Conservation (phyloP, 2,888 invertebrate species). For the Sepiola atlantica region DNA sequence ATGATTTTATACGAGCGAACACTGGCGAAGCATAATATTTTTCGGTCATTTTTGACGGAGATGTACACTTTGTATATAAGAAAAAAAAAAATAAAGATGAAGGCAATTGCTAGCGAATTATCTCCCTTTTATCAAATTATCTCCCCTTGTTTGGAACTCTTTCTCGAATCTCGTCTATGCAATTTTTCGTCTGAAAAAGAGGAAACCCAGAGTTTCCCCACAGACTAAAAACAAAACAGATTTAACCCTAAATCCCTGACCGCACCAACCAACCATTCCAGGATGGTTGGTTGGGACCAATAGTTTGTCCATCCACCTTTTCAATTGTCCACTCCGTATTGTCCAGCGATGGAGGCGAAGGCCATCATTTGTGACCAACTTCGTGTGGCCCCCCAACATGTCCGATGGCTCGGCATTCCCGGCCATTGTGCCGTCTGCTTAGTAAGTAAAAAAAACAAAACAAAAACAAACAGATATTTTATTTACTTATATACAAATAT, state of each 20-base stretch:
- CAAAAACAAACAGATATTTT: neutral
- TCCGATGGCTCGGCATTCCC: slow-evolving; percentile 24
- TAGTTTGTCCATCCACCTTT: neutral
- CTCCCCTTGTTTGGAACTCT: neutral
- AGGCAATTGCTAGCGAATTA: neutral
- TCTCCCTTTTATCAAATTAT: neutral
- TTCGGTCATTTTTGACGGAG: too few species aligned
- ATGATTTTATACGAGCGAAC: too few species aligned
- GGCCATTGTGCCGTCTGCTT: slow-evolving; percentile 36
- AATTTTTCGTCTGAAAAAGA: neutral
- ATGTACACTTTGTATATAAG: too few species aligned
- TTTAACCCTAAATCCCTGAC: neutral
- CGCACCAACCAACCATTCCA: neutral
- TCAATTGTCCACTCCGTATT: neutral
- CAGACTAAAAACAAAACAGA: neutral
- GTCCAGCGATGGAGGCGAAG: slow-evolving; percentile 23
- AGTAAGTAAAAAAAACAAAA: neutral
- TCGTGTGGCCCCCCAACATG: slow-evolving; percentile 10
- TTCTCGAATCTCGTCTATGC: neutral
- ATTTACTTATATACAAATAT: too few species aligned
- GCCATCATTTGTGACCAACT: slow-evolving; percentile 36
- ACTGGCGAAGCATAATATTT: too few species aligned
- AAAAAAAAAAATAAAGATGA: neutral
- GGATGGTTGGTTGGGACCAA: neutral
- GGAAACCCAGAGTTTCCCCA: neutral